These are phyloP conservation scores for Bellardia pandia DNA, from an alignment of 2,888 invertebrate species.

Conservation along the genomic window DNA sequence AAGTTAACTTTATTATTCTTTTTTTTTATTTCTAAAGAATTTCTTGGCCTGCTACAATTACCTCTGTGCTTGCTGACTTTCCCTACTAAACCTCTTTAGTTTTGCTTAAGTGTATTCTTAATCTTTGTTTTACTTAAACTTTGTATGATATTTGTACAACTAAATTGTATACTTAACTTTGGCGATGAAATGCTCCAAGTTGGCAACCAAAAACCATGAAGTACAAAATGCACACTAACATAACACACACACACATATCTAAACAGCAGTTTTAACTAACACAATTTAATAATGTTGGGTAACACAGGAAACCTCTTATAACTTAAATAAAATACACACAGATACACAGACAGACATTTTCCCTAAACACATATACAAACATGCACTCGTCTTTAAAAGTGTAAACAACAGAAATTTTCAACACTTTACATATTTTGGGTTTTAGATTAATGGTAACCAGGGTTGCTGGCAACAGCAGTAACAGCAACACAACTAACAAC, in stretches of 20 bases:
- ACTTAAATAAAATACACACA: conserved; percentile 34
- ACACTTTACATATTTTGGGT: conserved; percentile 59
- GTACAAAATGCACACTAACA: conserved; percentile 6
- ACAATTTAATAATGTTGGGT: conserved; percentile 45
- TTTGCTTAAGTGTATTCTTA: neutral
- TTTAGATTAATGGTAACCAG: conserved; percentile 62
- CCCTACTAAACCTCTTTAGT: no score
- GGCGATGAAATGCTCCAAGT: neutral
- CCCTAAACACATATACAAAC: neutral
- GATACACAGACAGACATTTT: neutral
- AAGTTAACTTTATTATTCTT: neutral
- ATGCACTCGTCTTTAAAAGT: conserved; percentile 29
- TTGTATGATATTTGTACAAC: conserved; percentile 7
- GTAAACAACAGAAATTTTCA: conserved; percentile 62
- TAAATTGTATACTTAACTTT: conserved; percentile 27
- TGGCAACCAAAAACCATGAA: conserved; percentile 15
- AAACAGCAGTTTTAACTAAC: neutral
- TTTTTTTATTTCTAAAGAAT: neutral
- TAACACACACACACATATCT: neutral
- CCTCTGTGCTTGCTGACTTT: no score
- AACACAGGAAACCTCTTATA: conserved; percentile 56
- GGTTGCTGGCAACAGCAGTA: neutral
- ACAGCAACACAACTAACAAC: no score
- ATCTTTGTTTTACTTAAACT: conserved; percentile 3
- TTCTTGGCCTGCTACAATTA: neutral